phyloP scores from a whole-genome alignment of 2,797 vertebrate species.

The Nannoperca obscura region DNA sequence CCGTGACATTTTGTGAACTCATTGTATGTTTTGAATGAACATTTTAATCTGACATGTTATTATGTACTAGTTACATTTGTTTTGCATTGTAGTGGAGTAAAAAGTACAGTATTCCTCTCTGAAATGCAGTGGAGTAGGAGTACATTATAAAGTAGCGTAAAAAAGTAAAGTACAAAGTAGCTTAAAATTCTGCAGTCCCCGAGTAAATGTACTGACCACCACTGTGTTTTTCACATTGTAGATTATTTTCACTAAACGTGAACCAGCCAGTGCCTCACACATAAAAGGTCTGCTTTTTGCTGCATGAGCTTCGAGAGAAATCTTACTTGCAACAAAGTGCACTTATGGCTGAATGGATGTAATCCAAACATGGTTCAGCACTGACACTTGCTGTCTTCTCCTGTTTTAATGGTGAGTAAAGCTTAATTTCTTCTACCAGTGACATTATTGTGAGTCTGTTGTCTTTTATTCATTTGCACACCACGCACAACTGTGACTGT shows the following conservation, averaged over 20 bases:
- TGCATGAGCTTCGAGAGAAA: neutral
- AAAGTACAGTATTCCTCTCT: neutral
- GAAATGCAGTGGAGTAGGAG: neutral
- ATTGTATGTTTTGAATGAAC: neutral
- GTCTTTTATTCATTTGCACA: neutral
- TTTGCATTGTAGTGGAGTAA: neutral
- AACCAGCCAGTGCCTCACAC: neutral
- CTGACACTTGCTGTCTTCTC: neutral
- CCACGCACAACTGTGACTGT: neutral
- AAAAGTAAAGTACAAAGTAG: neutral
- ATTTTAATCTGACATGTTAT: neutral
- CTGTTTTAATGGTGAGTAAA: constrained; percentile 23
- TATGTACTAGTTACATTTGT: neutral
- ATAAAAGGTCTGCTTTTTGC: neutral
- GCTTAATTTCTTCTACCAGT: neutral
- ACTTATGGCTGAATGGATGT: neutral
- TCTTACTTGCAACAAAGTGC: neutral
- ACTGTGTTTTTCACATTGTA: neutral
- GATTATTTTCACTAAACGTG: neutral
- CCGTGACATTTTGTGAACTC: neutral
- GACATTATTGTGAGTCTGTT: constrained; percentile 11
- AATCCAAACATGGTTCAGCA: neutral
- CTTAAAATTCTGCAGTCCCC: neutral
- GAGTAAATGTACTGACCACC: neutral
- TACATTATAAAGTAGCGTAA: too few species aligned